A percentile compares a stretch with the other conserved stretches of the same genome.
Evolutionary conservation across 2,888 invertebrate genomes (phyloP).

Genomic region (Gonocerus acuteangulatus): DNA sequence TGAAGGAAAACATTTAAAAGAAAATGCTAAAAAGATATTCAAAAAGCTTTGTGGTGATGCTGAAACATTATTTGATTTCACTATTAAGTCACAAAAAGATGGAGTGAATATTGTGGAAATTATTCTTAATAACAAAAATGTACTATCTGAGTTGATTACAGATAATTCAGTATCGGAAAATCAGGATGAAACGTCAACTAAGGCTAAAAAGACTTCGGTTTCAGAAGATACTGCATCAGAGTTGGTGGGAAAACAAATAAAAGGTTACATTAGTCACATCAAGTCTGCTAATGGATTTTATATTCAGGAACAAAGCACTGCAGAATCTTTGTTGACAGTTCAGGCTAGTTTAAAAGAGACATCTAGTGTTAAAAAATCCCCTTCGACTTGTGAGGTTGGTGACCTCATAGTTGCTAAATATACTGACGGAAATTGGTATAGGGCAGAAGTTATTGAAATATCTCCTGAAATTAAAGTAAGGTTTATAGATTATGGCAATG

Average conservation of each 20-base stretch:
- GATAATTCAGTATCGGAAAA: not conserved
- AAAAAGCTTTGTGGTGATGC: not conserved
- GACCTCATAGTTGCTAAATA: slow-evolving; percentile 35
- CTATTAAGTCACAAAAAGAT: not conserved
- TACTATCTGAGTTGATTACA: not conserved
- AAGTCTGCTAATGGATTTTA: slow-evolving; percentile 65
- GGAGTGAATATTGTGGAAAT: not conserved
- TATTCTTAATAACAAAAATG: not conserved
- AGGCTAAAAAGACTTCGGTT: too few relatives aligned
- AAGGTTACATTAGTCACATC: slow-evolving; percentile 52
- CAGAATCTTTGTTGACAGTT: slow-evolving; percentile 53
- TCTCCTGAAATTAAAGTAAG: slow-evolving; percentile 48
- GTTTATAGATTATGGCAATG: slow-evolving; percentile 64
- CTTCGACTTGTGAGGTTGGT: slow-evolving; percentile 21
- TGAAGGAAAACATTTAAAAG: not conserved
- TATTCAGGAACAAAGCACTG: slow-evolving; percentile 50
- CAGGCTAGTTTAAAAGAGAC: slow-evolving; percentile 39
- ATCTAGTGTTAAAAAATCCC: not conserved
- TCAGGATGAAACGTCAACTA: too few relatives aligned
- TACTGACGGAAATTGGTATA: slow-evolving; percentile 61
- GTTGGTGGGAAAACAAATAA: not conserved
- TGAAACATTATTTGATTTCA: slow-evolving; percentile 13
- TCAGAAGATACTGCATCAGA: too few relatives aligned
- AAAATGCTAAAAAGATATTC: not conserved
- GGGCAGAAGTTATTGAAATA: slow-evolving; percentile 43